Conservation (phyloP, 1,140 invertebrate species). For the Pantala flavescens region DNA sequence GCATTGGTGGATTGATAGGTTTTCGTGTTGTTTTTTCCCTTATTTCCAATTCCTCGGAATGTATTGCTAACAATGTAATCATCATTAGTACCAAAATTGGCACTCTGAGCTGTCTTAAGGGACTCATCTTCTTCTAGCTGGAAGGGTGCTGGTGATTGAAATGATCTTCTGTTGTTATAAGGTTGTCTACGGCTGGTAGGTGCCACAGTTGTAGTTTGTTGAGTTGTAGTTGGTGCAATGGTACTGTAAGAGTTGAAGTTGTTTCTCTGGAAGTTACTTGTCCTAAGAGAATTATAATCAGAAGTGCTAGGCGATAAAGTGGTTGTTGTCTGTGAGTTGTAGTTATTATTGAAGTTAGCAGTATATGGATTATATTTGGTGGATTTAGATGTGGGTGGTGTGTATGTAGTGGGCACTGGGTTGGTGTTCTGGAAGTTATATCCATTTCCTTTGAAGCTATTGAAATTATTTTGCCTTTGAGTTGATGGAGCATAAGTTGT, state of each 20-base stretch:
- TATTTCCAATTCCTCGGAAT: neutral
- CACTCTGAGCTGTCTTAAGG: neutral
- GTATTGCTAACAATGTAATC: neutral
- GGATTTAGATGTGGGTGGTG: constrained; percentile 27
- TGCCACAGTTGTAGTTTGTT: constrained; percentile 28
- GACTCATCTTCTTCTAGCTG: constrained; percentile 8
- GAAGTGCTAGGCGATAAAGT: constrained; percentile 26
- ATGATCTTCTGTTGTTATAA: neutral
- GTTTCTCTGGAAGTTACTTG: constrained; percentile 27
- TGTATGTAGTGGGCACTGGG: constrained; percentile 27
- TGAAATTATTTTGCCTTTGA: constrained; percentile 21
- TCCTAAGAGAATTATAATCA: constrained; percentile 29
- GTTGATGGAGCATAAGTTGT: neutral
- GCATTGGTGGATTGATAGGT: constrained; percentile 15
- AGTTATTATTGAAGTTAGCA: constrained; percentile 30
- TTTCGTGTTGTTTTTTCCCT: neutral
- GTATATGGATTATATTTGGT: constrained; percentile 25
- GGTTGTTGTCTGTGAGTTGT: constrained; percentile 26
- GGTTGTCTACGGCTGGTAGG: constrained; percentile 15
- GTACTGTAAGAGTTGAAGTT: neutral
- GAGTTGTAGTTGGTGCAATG: neutral
- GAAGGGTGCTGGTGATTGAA: neutral
- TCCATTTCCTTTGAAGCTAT: constrained; percentile 23
- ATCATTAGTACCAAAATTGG: neutral
- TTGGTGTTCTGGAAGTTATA: constrained; percentile 29